Evolutionary conservation across 1,140 invertebrate species (phyloP).

Genomic region (Dreissena polymorpha): DNA sequence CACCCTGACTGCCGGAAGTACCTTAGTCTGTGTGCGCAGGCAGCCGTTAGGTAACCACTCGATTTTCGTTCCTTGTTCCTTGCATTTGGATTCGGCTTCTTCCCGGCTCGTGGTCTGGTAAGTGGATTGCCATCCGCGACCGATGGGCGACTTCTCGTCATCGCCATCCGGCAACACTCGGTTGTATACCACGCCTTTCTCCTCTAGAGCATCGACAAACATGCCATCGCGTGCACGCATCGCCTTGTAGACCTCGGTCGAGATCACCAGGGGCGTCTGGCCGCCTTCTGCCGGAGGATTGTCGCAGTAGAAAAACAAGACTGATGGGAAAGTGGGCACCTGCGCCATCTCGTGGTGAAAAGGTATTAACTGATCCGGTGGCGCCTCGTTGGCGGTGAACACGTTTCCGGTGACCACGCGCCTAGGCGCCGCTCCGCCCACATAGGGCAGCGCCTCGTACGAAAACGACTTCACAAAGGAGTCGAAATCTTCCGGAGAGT

Average conservation of each 20-base stretch:
- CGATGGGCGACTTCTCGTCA: constrained; percentile 64
- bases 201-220: constrained; percentile 64
- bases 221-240: constrained; percentile 59
- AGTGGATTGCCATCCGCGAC: constrained; percentile 72
- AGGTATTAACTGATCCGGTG: constrained; percentile 69
- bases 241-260: constrained; percentile 64
- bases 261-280: constrained; percentile 69
- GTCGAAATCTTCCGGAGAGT: constrained; percentile 67
- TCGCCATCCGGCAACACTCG: constrained; percentile 65
- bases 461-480: constrained; percentile 67
- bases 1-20: constrained; percentile 63
- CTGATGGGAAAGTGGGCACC: constrained; percentile 68
- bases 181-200: constrained; percentile 66
- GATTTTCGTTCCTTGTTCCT: constrained; percentile 59
- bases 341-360: constrained; percentile 77
- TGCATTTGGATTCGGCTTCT: constrained; percentile 65
- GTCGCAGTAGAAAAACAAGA: constrained; percentile 73
- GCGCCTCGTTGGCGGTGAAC: constrained; percentile 73
- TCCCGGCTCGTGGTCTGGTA: constrained; percentile 61
- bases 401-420: constrained; percentile 65
- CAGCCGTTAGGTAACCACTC: constrained; percentile 72
- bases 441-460: constrained; percentile 66
- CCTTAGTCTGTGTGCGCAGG: constrained; percentile 65
- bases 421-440: constrained; percentile 70
- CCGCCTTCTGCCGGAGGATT: constrained; percentile 64